Conservation (phyloP, 1,140 invertebrate genomes). For the Marisa cornuarietis region DNA sequence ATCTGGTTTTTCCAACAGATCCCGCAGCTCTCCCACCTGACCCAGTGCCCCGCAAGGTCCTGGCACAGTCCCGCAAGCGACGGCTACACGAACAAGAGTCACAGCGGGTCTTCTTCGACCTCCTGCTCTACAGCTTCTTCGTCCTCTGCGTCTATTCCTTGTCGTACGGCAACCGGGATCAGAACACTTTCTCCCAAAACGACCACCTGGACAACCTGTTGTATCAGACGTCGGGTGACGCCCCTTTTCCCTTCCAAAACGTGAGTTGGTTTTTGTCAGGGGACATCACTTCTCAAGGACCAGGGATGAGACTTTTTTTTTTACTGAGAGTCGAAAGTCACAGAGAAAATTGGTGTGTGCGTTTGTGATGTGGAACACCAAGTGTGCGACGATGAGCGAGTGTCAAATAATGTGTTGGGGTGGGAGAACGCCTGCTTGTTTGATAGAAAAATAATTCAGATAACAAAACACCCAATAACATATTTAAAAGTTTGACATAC, state of each 20-base stretch:
- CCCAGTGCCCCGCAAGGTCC: background rate
- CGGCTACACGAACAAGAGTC: conserved; percentile 7
- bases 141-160: conserved; percentile 18
- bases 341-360: no score
- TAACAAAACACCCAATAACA: no score
- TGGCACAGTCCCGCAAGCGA: conserved; percentile 11
- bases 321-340: no score
- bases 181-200: conserved; percentile 4
- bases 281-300: no score
- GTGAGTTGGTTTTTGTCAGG: background rate
- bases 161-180: conserved; percentile 20
- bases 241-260: conserved; percentile 6
- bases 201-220: conserved; percentile 3
- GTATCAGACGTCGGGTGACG: background rate
- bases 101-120: conserved; percentile 18
- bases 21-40: conserved; percentile 10
- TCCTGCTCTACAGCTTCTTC: conserved; percentile 20
- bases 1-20: background rate
- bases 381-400: no score
- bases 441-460: no score
- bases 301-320: no score
- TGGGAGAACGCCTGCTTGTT: no score
- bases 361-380: no score
- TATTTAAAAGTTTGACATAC: no score
- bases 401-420: no score